Evolutionary conservation across 1,140 invertebrate genomes (phyloP).

Genomic region (Spodoptera litura): DNA sequence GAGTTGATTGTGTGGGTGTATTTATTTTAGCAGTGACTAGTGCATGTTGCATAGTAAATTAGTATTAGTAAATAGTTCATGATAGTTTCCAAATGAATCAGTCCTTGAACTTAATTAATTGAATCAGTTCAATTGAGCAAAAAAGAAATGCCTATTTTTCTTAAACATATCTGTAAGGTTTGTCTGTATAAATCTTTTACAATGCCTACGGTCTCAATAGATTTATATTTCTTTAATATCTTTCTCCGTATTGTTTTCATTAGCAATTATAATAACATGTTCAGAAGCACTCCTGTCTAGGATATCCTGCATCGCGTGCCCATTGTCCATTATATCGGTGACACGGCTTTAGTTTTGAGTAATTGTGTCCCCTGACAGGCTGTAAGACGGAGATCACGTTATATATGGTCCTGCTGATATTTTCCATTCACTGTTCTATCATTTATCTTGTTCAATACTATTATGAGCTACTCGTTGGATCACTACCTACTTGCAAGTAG

Average conservation of each 20-base stretch:
- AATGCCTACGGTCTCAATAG: too few species aligned
- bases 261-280: background rate
- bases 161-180: too few species aligned
- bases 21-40: background rate
- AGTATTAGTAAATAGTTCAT: too few species aligned
- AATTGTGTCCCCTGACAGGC: constrained; percentile 49
- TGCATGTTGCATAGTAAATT: background rate
- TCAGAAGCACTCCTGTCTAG: constrained; percentile 11
- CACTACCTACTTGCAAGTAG: too few species aligned
- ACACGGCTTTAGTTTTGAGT: constrained; percentile 52
- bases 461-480: background rate
- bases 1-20: background rate
- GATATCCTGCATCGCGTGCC: constrained; percentile 43
- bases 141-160: too few species aligned
- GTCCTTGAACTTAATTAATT: too few species aligned
- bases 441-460: constrained; percentile 40
- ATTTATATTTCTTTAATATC: background rate
- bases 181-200: too few species aligned
- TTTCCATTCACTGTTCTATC: constrained; percentile 41
- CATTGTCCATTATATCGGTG: constrained; percentile 54
- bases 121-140: too few species aligned
- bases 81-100: too few species aligned
- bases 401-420: constrained; percentile 41
- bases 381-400: constrained; percentile 41
- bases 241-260: background rate